phyloP scores from a whole-genome alignment of 1,140 invertebrate genomes.

The Atta texana region DNA sequence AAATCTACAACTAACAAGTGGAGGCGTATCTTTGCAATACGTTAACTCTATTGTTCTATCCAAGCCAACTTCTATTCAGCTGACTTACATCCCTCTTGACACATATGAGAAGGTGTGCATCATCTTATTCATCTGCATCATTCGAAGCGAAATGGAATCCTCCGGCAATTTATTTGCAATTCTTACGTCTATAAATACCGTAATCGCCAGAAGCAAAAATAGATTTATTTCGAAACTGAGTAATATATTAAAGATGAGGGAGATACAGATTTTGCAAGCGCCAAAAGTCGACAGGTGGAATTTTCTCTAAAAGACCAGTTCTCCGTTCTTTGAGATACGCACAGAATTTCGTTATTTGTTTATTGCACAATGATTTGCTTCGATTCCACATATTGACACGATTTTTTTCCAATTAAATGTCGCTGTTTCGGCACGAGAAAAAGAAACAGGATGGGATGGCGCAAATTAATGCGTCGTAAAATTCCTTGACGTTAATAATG shows the following conservation, averaged over 20 bases:
- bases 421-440: background rate
- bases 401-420: constrained; percentile 68
- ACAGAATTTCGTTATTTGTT: constrained; percentile 61
- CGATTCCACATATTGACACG: constrained; percentile 37
- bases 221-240: constrained; percentile 7
- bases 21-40: constrained; percentile 44
- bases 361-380: constrained; percentile 61
- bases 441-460: constrained; percentile 21
- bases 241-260: background rate
- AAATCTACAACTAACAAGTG: constrained; percentile 25
- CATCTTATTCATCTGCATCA: constrained; percentile 66
- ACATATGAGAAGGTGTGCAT: constrained; percentile 58
- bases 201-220: constrained; percentile 4
- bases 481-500: constrained; percentile 70
- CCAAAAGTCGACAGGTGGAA: constrained; percentile 18
- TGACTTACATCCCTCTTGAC: constrained; percentile 70
- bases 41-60: constrained; percentile 57
- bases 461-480: constrained; percentile 75
- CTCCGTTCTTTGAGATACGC: constrained; percentile 5
- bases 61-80: constrained; percentile 26
- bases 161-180: constrained; percentile 30
- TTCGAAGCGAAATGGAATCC: background rate
- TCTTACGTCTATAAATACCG: background rate
- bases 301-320: constrained; percentile 70
- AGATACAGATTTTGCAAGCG: background rate